Base-by-base conservation (phyloP, 2,797 vertebrate species). In the Coccyzus lansbergi region DNA sequence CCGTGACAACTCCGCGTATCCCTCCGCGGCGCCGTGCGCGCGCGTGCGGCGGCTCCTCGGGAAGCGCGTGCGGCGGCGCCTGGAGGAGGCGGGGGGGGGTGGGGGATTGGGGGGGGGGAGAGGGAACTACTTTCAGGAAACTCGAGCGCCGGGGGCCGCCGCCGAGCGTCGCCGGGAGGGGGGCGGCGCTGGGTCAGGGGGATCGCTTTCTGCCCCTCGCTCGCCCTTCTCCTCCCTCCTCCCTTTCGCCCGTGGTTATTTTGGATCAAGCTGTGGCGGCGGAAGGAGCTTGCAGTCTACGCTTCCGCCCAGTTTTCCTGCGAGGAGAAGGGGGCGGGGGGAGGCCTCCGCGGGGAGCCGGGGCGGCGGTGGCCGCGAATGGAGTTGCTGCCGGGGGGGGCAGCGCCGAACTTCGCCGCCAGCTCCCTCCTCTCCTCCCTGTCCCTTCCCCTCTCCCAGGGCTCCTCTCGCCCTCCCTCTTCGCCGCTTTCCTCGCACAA, bases 201-300 rank as follows among this genome's bases (percentile, higher is more conserved):
- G 63, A 44, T 56, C 44, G 33, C 69, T 81, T 48, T 38, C 36
- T 44, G 52, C n/a, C 44, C 9, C 25, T n/a, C 25, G 29, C 33
- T 48, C 34, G 34, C 71, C 24, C 53, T 59, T 86, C 31, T n/a
- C 17, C 34, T 60, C 72, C 86, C 79, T 52, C 86, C 89, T 72
- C 70, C 65, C 33, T 38, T 28, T 78, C 34, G 53, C 87, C 64
- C 40, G 78, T 44, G 85, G 83, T 94, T 91, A 90, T 79, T 92
- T 92, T 91, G 93, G 84, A 88, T 92, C 84, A 83, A 88, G 96
- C 96, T 52, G 96, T 81, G 86, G 96, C 84, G 95, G 97, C 96
- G 97, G 97, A 97, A 97, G 97, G 94, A 97, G 97, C 96, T 86
- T 95, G 92, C 96, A 97, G 96, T 91, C 97, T 97, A 97, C 93